These are phyloP conservation scores for Opisthograptis luteolata DNA, from an alignment of 2,888 invertebrate genomes.

Conservation along the genomic window DNA sequence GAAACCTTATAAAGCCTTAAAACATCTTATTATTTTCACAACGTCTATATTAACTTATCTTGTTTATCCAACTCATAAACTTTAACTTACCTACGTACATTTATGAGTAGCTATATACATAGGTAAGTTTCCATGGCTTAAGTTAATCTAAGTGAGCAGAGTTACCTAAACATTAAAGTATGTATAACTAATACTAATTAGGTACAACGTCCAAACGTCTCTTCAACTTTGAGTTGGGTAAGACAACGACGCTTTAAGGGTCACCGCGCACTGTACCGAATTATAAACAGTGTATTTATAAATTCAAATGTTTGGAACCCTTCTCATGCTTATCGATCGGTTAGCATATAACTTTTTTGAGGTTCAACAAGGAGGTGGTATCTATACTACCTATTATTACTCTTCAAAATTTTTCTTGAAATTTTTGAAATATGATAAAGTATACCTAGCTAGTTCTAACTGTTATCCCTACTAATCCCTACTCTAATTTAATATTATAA, in stretches of 20 bases:
- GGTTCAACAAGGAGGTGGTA: constrained; percentile 4
- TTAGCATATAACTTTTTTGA: constrained; percentile 23
- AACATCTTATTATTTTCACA: too few relatives aligned
- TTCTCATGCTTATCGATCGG: constrained; percentile 38
- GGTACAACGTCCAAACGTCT: constrained; percentile 57
- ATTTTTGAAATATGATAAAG: too few relatives aligned
- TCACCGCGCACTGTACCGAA: constrained; percentile 48
- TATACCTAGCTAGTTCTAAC: too few relatives aligned
- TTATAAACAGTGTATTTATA: constrained; percentile 40
- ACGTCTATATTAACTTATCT: too few relatives aligned
- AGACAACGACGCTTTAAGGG: constrained; percentile 54
- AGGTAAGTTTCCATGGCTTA: constrained; percentile 2
- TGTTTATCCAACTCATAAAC: too few relatives aligned
- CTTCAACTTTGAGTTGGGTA: constrained; percentile 60
- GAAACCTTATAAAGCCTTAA: too few relatives aligned
- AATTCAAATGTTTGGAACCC: constrained; percentile 39
- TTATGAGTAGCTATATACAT: too few relatives aligned
- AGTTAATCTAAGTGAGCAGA: constrained; percentile 23
- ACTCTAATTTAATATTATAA: too few relatives aligned
- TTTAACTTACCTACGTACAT: too few relatives aligned
- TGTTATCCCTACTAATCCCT: too few relatives aligned
- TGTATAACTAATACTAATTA: constrained; percentile 55
- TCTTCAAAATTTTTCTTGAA: too few relatives aligned
- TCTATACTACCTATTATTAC: too few relatives aligned
- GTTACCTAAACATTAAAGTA: constrained; percentile 42